Base-by-base conservation (phyloP, 2,797 vertebrate genomes). In the Molossus molossus region DNA sequence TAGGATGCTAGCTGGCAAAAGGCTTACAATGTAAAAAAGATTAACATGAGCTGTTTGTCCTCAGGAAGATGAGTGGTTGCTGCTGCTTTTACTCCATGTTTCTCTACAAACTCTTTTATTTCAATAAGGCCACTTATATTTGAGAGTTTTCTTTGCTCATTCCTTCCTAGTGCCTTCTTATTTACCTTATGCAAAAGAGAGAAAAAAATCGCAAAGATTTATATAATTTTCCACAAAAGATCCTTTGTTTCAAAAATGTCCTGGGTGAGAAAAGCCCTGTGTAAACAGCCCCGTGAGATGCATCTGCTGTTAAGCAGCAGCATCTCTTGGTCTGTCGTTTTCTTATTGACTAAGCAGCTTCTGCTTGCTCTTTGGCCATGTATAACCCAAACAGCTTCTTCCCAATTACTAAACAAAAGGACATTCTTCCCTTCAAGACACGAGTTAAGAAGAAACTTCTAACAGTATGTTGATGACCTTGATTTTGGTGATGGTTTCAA, bases 111-210 rank as follows among this genome's bases (percentile, higher is more conserved):
- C 57, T 40, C 45, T 48, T 81, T 76, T 45, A 48, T 77, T 90
- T 92, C 15, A 82, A 21, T 55, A 77, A 70, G n/a, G 6, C 57
- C 53, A 45, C 55, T 21, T 77, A 53, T 29, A 73, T 69, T n/a
- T 77, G n/a, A 95, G 53, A 75, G 15, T 45, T 72, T 64, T 73
- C 45, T 89, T 72, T 85, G 57, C 23, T 58, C 67, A 53, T 67
- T 75, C 8, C 58, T 86, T 64, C 15, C 58, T 25, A 14, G 18
- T 53, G 14, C 23, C 14, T 73, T 96, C n/a, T 65, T 80, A 65
- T 55, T 81, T 69, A 40, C 23, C 3, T 82, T 15, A 70, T 53
- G 20, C 27, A 84, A 73, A 45, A 29, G 40, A 76, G 33, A 67
- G n/a, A 8, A 20, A 89, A 37, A 57, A 72, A 15, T 25, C 11